These are phyloP conservation scores for Mormyrops attenuatus DNA, from an alignment of 2,797 vertebrate genomes.

Conservation along the genomic window DNA sequence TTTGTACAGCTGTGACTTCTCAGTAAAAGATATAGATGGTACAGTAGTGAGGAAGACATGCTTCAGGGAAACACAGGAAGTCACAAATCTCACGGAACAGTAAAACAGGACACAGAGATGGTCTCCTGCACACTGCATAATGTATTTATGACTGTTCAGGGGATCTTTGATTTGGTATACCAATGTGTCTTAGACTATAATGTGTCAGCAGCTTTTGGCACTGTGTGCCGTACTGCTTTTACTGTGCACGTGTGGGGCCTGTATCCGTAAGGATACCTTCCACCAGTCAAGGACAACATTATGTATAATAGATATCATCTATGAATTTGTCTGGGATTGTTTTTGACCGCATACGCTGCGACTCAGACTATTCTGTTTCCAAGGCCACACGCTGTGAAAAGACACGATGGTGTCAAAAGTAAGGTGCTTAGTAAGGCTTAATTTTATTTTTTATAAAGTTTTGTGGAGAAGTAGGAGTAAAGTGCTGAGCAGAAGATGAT, in stretches of 20 bases:
- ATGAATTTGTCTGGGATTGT: neutral
- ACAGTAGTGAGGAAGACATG: neutral
- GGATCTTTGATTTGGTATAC: neutral
- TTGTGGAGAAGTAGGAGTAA: neutral
- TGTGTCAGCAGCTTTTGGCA: neutral
- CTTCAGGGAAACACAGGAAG: neutral
- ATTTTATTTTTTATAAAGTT: conserved; percentile 24
- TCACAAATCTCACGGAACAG: neutral
- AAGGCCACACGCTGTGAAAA: conserved; percentile 28
- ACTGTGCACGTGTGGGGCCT: neutral
- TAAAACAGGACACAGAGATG: neutral
- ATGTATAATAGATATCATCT: no score
- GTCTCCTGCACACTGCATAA: neutral
- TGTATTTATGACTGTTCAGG: neutral
- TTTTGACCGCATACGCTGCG: conserved; percentile 16
- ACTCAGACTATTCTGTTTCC: conserved; percentile 26
- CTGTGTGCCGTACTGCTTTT: neutral
- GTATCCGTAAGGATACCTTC: neutral
- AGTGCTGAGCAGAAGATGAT: neutral
- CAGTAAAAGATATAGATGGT: neutral
- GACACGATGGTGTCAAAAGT: conserved; percentile 18
- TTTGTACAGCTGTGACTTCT: neutral
- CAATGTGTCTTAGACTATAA: neutral
- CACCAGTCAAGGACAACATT: neutral
- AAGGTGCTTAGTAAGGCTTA: conserved; percentile 33